A percentile compares a stretch with the other conserved stretches of the same genome.
These are phyloP conservation scores for Speoplatyrhinus poulsoni DNA, from an alignment of 2,113 vertebrate species.

Conservation along the genomic window DNA sequence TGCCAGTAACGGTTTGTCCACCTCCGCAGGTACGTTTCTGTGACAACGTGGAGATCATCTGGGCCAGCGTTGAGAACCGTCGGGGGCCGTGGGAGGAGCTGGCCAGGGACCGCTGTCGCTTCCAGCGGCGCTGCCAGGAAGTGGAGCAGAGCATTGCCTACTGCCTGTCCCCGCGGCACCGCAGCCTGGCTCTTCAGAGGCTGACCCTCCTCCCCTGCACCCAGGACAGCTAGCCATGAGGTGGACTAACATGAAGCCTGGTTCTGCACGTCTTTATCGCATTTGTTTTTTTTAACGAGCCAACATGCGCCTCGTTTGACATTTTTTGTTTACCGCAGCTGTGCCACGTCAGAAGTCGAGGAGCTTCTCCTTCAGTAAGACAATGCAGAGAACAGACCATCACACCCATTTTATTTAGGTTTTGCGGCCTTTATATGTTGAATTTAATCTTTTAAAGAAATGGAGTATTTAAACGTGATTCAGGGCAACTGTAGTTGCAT, in stretches of 20 bases:
- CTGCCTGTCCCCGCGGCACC: conserved; percentile 83
- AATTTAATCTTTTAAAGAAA: neutral
- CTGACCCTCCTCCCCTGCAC: neutral
- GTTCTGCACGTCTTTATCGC: neutral
- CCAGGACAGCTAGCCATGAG: conserved; percentile 20
- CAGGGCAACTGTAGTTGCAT: neutral
- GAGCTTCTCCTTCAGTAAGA: neutral
- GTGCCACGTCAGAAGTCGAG: neutral
- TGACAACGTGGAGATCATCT: conserved; percentile 88
- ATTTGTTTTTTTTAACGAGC: too few relatives aligned
- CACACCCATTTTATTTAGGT: neutral
- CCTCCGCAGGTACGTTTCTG: conserved; percentile 86
- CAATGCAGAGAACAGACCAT: neutral
- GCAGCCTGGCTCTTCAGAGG: conserved; percentile 64
- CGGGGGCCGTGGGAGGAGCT: conserved; percentile 93
- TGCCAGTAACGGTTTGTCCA: neutral
- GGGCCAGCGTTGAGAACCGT: conserved; percentile 81
- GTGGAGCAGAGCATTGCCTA: conserved; percentile 84
- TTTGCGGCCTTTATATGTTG: neutral
- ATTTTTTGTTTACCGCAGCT: neutral
- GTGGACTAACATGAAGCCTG: neutral
- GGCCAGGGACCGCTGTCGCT: conserved; percentile 88
- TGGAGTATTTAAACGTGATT: neutral
- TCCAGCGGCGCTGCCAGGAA: conserved; percentile 88
- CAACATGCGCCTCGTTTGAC: neutral